Conservation (phyloP, 2,797 vertebrate species). For the Pachyuromys duprasi region DNA sequence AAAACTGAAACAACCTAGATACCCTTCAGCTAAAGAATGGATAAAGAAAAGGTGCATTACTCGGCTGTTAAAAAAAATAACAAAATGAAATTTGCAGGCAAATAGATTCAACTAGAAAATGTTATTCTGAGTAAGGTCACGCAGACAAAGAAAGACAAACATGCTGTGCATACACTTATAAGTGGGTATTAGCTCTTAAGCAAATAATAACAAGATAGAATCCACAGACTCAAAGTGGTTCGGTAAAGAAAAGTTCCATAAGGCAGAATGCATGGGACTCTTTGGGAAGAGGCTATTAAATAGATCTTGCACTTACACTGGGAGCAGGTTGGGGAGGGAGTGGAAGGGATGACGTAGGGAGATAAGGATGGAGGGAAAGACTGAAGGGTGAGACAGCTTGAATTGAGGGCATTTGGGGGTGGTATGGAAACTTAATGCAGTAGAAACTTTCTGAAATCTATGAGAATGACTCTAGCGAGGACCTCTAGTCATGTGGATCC, state of each 20-base stretch:
- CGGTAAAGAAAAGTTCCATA: background rate
- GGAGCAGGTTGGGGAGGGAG: no score
- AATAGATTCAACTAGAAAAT: background rate
- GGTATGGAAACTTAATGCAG: background rate
- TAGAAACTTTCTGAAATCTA: background rate
- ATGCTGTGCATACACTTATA: background rate
- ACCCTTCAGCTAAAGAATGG: no score
- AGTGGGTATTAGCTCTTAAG: background rate
- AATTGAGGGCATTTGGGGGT: background rate
- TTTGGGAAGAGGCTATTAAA: background rate
- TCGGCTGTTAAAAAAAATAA: background rate
- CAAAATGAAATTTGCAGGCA: background rate
- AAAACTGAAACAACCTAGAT: background rate
- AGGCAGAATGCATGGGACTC: background rate
- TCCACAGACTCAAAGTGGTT: background rate
- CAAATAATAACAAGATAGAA: background rate
- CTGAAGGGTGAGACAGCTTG: background rate
- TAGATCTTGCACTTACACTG: background rate
- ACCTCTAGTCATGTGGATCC: background rate
- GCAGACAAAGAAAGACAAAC: background rate
- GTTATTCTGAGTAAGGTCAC: background rate
- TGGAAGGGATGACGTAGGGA: background rate
- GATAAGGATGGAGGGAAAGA: background rate
- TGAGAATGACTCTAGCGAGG: background rate
- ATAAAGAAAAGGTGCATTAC: background rate